Evolutionary conservation across 2,797 vertebrate genomes (phyloP).

Genomic region (Sebastes diploproa): DNA sequence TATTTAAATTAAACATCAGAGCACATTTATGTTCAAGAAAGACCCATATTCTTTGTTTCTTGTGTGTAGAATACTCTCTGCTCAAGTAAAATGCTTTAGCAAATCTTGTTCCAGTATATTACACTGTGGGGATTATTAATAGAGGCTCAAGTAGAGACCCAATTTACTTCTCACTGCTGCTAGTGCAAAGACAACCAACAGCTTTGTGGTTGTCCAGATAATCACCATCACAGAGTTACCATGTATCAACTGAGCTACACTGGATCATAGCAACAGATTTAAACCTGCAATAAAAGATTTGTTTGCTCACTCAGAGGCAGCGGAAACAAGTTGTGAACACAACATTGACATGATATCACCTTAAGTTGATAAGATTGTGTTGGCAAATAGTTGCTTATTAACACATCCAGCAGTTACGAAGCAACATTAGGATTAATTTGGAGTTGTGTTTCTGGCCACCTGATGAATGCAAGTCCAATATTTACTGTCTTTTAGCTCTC

Average conservation of each 20-base stretch:
- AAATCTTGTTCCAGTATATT: not conserved
- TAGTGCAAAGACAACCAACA: not conserved
- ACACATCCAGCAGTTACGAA: not conserved
- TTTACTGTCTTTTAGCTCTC: not conserved
- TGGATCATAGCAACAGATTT: not conserved
- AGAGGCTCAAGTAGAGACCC: no score
- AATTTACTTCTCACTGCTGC: not conserved
- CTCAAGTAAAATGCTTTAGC: not conserved
- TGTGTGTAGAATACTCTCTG: not conserved
- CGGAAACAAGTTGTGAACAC: not conserved
- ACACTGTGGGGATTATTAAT: not conserved
- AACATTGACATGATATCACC: not conserved
- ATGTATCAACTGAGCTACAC: not conserved
- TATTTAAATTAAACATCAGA: constrained; percentile 15
- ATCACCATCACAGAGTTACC: not conserved
- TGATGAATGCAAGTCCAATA: not conserved
- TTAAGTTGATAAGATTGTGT: not conserved
- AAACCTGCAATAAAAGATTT: not conserved
- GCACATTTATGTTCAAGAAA: not conserved
- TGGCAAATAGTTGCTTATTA: not conserved
- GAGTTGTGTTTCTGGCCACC: not conserved
- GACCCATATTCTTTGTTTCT: not conserved
- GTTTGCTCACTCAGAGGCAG: not conserved
- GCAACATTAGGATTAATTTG: no score
- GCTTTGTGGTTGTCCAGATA: not conserved